Percentiles rank a stretch among this genome's conserved stretches.
Evolutionary conservation across 2,113 vertebrate genomes (phyloP).

Genomic region (Anolis sagrei): DNA sequence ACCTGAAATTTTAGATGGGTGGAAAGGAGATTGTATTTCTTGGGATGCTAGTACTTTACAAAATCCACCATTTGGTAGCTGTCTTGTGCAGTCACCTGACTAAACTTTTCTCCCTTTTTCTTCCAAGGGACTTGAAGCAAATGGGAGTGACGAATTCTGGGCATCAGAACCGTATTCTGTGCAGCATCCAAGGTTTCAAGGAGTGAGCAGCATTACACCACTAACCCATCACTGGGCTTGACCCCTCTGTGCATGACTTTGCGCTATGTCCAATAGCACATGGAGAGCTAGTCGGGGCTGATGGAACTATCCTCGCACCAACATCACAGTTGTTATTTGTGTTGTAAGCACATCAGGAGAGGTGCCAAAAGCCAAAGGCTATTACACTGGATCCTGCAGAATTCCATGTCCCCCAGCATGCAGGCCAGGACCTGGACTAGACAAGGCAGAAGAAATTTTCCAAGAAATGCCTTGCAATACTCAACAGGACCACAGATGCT

Average conservation of each 20-base stretch:
- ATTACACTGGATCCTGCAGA: neutral
- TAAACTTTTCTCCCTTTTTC: conserved; percentile 17
- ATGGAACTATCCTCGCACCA: conserved; percentile 10
- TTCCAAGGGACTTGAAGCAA: conserved; percentile 78
- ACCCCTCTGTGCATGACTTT: conserved; percentile 56
- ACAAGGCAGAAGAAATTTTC: neutral
- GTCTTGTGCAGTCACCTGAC: neutral
- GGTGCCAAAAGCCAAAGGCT: neutral
- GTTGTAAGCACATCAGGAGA: neutral
- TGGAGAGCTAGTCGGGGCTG: conserved; percentile 58
- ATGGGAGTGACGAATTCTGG: conserved; percentile 81
- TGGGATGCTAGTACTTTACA: neutral
- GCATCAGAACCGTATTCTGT: conserved; percentile 83
- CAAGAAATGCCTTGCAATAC: neutral
- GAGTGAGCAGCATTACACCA: conserved; percentile 62
- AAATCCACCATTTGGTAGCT: neutral
- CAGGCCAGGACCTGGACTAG: neutral
- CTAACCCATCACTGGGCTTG: conserved; percentile 30
- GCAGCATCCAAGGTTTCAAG: conserved; percentile 83
- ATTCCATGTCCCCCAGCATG: neutral
- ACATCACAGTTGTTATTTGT: neutral
- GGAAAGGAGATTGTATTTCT: too few relatives aligned
- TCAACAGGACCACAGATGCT: too few relatives aligned
- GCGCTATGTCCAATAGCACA: conserved; percentile 62
- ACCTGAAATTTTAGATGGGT: accelerated